These are phyloP conservation scores for Blera fallax DNA, from an alignment of 2,888 invertebrate species.

Conservation along the genomic window DNA sequence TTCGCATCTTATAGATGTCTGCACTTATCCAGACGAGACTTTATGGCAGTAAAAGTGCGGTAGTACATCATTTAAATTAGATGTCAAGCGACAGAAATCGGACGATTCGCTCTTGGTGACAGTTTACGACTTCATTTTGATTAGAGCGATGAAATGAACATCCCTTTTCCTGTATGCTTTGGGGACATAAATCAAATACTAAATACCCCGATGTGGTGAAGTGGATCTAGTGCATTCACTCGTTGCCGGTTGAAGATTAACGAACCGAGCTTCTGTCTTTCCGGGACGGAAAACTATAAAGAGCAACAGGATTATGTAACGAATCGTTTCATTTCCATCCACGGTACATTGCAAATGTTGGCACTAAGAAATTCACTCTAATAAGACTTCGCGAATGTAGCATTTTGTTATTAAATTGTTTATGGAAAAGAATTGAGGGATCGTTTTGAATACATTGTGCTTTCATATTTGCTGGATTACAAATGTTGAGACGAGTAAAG, in stretches of 20 bases:
- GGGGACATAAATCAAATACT: slow-evolving; percentile 65
- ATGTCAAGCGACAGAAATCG: slow-evolving; percentile 53
- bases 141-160: slow-evolving; percentile 64
- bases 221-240: slow-evolving; percentile 49
- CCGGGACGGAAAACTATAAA: slow-evolving; percentile 69
- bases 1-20: neutral
- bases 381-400: neutral
- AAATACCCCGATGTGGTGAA: slow-evolving; percentile 54
- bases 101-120: slow-evolving; percentile 61
- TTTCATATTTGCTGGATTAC: too few relatives aligned
- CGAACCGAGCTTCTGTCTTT: slow-evolving; percentile 63
- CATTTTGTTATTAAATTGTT: neutral
- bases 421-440: neutral
- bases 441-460: neutral
- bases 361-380: slow-evolving; percentile 5
- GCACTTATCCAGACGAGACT: slow-evolving; percentile 2
- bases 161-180: slow-evolving; percentile 66
- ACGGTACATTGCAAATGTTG: slow-evolving; percentile 45
- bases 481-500: too few relatives aligned
- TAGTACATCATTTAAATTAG: slow-evolving; percentile 68
- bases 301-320: slow-evolving; percentile 41
- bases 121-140: slow-evolving; percentile 73
- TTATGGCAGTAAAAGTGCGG: slow-evolving; percentile 21
- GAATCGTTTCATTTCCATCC: slow-evolving; percentile 60
- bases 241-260: slow-evolving; percentile 54